Percentiles rank a stretch among this genome's conserved stretches.
phyloP scores from a whole-genome alignment of 1,140 invertebrate genomes.

The Nylanderia fulva region DNA sequence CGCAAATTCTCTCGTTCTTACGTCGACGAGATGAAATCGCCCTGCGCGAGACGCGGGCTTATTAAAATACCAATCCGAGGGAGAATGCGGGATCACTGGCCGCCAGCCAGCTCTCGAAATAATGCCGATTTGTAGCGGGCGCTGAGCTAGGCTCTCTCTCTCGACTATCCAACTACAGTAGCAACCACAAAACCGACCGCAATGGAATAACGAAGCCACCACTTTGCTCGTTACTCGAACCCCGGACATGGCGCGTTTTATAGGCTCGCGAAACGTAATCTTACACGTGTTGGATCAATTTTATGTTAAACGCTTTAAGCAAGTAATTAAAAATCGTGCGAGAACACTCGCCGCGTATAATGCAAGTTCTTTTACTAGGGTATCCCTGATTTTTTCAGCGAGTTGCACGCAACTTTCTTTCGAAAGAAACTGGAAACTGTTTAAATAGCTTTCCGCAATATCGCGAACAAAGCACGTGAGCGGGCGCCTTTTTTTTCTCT shows the following conservation, averaged over 20 bases:
- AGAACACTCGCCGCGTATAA: not conserved
- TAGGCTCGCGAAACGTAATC: not conserved
- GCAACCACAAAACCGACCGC: slow-evolving; percentile 58
- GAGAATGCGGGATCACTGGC: slow-evolving; percentile 60
- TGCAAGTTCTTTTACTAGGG: not conserved
- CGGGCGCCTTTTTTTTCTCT: not conserved
- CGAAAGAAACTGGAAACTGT: not conserved
- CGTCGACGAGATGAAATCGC: slow-evolving; percentile 27
- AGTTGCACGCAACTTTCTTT: not conserved
- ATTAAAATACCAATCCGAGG: slow-evolving; percentile 70
- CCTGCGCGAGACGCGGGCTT: slow-evolving; percentile 39
- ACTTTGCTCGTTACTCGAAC: slow-evolving; percentile 36
- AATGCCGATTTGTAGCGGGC: slow-evolving; percentile 66
- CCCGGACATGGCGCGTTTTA: slow-evolving; percentile 9
- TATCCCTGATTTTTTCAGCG: not conserved
- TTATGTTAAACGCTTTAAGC: not conserved
- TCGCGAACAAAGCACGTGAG: not conserved
- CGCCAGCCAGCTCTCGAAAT: slow-evolving; percentile 68
- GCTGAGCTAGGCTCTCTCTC: not conserved
- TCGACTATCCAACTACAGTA: slow-evolving; percentile 38
- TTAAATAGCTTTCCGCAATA: not conserved
- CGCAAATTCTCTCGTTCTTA: not conserved
- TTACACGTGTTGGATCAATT: not conserved
- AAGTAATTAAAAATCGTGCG: not conserved
- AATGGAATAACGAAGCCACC: slow-evolving; percentile 49